A percentile compares a stretch with the other conserved stretches of the same genome.
Conservation (phyloP, 2,113 vertebrate species). For the Ctenodactylus gundi region DNA sequence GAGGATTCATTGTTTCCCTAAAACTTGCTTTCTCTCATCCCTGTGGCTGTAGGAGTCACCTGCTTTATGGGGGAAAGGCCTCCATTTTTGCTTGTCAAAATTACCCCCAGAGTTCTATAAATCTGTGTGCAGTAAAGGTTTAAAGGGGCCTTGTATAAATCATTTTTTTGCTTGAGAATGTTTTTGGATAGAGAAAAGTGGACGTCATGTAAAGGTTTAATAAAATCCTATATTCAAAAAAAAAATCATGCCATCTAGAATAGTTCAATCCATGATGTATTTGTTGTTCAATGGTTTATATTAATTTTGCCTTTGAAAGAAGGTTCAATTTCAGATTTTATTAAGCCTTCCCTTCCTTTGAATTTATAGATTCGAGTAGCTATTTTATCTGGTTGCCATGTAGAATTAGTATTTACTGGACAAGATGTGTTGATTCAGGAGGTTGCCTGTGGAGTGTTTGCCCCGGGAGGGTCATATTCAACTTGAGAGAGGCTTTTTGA, state of each 20-base stretch:
- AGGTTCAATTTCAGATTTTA: slow-evolving; percentile 57
- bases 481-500: slow-evolving; percentile 83
- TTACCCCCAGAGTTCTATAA: not conserved
- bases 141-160: not conserved
- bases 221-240: slow-evolving; percentile 40
- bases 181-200: not conserved
- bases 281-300: not conserved
- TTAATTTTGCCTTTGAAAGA: slow-evolving; percentile 36
- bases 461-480: slow-evolving; percentile 85
- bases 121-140: not conserved
- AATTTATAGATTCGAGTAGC: slow-evolving; percentile 53
- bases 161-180: not conserved
- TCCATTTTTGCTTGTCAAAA: not conserved
- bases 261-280: not conserved
- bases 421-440: slow-evolving; percentile 85
- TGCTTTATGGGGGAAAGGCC: not conserved
- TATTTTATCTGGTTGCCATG: slow-evolving; percentile 69
- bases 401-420: slow-evolving; percentile 84
- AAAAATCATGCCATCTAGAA: not conserved
- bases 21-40: not conserved
- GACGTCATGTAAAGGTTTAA: slow-evolving; percentile 26
- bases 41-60: not conserved
- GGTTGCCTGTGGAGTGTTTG: slow-evolving; percentile 82
- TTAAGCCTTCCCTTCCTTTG: slow-evolving; percentile 19
- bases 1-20: not conserved